Base-by-base conservation (phyloP, 2,888 invertebrate genomes). In the Clitarchus hookeri region DNA sequence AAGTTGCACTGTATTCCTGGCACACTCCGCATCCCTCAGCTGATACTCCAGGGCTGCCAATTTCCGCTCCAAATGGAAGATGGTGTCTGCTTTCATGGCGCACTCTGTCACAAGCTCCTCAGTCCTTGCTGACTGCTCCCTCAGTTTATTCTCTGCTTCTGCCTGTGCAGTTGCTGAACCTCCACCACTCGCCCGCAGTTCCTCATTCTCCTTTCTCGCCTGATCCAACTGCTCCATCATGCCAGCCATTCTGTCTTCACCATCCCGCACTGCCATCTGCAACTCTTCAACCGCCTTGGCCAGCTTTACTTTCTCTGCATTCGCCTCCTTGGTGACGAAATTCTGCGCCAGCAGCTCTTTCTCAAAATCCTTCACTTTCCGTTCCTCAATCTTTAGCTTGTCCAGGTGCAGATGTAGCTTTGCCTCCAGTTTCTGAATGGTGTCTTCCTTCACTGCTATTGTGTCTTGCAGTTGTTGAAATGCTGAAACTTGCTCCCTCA, bases 331-430 rank as follows among this genome's bases (percentile, higher is more conserved):
- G 13, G 16, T n/a, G 23, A 65, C 65, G 16, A 65, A 65, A 8
- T 65, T 23, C 23, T 65, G 65, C 8, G 65, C 65, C 65, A 65
- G 65, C 23, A 82, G 36, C 44, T 82, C 36, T 19, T 82, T 82
- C 44, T 82, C 82, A 13, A 36, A 82, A 13, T 82, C 82, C 44
- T 82, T 82, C 82, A 82, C 23, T 23, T 44, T 82, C 16, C 36
- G 36, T 36, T 82, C 82, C 23, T 36, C 36, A 1, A 44, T 82
- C 23, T 36, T 82, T 23, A 36, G 36, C n/a, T 36, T 82, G 82
- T 27, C 27, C 23, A 11, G 13, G 44, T 82, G 36, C 27, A 82
- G 13, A 23, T 82, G 36, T 8, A 82, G 36, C 44, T 82, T 44
- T 44, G 27, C 82, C 23, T 82, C 82, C 27, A 82, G 16, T 23